Percentiles rank a stretch among this genome's conserved stretches.
phyloP scores from a whole-genome alignment of 2,888 invertebrate species.

The Zhuqinia jingwanae region DNA sequence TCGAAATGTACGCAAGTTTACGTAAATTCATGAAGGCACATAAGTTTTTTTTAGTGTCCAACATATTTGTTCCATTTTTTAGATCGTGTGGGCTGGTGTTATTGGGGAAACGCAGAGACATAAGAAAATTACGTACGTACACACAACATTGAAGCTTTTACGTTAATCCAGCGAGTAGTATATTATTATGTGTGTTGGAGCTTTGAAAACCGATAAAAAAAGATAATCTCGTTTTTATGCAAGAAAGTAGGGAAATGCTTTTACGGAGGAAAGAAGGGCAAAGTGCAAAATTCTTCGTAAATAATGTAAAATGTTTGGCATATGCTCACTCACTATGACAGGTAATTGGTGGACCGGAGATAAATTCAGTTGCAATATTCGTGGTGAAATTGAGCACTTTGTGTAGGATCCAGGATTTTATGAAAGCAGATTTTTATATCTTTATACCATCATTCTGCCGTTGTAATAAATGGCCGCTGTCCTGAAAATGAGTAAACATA shows the following conservation, averaged over 20 bases:
- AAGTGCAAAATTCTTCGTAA: too few relatives aligned
- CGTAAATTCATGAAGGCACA: neutral
- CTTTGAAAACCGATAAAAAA: slow-evolving; percentile 42
- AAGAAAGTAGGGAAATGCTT: too few relatives aligned
- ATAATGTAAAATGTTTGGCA: neutral
- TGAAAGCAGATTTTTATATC: too few relatives aligned
- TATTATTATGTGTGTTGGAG: neutral
- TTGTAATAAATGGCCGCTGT: too few relatives aligned
- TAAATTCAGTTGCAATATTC: too few relatives aligned
- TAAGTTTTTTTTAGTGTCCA: neutral
- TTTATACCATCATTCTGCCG: too few relatives aligned
- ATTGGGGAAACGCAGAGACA: neutral
- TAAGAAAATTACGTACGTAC: neutral
- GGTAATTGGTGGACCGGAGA: neutral
- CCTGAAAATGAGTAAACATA: too few relatives aligned
- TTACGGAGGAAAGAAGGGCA: too few relatives aligned
- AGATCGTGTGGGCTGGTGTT: neutral
- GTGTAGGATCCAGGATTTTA: too few relatives aligned
- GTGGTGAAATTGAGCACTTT: too few relatives aligned
- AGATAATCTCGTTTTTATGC: slow-evolving; percentile 26
- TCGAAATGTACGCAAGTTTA: neutral
- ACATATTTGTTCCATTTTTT: neutral
- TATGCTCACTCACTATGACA: neutral
- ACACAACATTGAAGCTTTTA: slow-evolving; percentile 41
- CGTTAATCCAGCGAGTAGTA: slow-evolving; percentile 1